Evolutionary conservation across 2,888 invertebrate species (phyloP).

Genomic region (Cylindroiulus punctatus): DNA sequence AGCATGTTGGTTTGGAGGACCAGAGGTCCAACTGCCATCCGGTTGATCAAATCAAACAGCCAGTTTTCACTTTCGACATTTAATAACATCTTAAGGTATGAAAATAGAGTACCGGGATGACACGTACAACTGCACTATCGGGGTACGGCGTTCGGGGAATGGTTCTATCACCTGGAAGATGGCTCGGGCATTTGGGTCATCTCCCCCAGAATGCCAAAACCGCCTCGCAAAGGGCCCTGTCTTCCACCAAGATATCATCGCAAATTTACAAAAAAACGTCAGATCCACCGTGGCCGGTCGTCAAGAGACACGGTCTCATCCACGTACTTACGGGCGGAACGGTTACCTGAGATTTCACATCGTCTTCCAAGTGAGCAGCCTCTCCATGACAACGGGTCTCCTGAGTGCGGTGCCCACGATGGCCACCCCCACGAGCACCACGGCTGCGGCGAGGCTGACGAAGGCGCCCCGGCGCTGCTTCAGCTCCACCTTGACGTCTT

Average conservation of each 20-base stretch:
- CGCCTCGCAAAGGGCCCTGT: neutral
- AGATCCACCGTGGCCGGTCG: neutral
- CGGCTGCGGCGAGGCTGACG: neutral
- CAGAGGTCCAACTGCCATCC: no score
- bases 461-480: neutral
- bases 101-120: neutral
- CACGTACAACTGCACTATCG: neutral
- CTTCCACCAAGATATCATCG: neutral
- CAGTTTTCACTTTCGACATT: neutral
- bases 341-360: neutral
- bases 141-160: neutral
- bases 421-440: slow-evolving; percentile 1
- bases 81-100: neutral
- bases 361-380: neutral
- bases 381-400: slow-evolving; percentile 34
- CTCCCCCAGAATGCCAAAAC: neutral
- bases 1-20: no score
- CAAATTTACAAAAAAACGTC: neutral
- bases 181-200: neutral
- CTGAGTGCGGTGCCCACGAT: neutral
- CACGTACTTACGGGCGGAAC: neutral
- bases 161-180: neutral
- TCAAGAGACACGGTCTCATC: neutral
- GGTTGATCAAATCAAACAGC: neutral
- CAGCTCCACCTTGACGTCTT: neutral